A percentile compares a stretch with the other conserved stretches of the same genome.
These are phyloP conservation scores for Zaprionus tsacasi DNA, from an alignment of 1,140 invertebrate genomes.

Conservation along the genomic window DNA sequence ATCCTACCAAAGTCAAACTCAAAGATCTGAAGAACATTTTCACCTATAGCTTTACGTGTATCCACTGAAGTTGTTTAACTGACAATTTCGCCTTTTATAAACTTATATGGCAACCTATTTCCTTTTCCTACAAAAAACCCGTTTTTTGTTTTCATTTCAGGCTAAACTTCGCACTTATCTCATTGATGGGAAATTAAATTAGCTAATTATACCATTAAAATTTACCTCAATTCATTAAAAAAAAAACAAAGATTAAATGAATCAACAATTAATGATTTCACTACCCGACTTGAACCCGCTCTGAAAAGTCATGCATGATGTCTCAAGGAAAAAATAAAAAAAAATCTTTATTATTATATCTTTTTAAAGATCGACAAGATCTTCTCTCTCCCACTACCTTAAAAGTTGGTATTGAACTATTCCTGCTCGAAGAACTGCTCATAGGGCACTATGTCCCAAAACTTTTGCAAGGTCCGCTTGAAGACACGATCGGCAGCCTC, in stretches of 20 bases:
- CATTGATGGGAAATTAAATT: neutral
- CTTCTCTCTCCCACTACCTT: neutral
- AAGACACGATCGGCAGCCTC: conserved; percentile 41
- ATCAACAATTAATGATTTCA: neutral
- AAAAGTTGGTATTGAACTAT: neutral
- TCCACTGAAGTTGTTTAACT: neutral
- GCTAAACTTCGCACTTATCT: neutral
- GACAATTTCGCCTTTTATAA: neutral
- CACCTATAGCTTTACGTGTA: neutral
- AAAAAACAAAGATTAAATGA: neutral
- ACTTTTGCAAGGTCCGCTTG: conserved; percentile 22
- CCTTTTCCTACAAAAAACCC: neutral
- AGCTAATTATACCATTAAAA: neutral
- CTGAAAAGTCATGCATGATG: neutral
- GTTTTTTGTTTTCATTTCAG: neutral
- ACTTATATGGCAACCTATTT: neutral
- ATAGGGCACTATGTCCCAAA: conserved; percentile 57
- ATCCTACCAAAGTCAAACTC: neutral
- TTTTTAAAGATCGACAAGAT: neutral
- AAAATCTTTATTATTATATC: neutral
- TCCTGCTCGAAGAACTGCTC: conserved; percentile 55
- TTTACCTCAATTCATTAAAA: neutral
- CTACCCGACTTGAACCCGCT: neutral
- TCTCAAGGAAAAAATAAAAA: neutral
- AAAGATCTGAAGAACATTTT: neutral